These are phyloP conservation scores for Onychorhynchus coronatus DNA, from an alignment of 2,113 vertebrate species.

Conservation along the genomic window DNA sequence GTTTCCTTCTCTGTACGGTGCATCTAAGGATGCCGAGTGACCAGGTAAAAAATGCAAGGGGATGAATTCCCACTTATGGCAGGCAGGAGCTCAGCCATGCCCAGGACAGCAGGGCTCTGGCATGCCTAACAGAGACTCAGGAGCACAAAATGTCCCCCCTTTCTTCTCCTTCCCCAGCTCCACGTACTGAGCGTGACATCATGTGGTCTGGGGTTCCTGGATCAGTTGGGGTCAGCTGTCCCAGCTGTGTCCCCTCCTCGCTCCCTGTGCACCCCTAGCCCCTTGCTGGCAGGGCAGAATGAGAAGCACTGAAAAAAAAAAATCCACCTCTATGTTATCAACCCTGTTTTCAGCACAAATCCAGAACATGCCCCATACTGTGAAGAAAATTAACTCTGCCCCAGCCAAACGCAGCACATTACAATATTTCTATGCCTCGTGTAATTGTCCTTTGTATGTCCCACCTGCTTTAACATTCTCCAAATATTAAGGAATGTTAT, in stretches of 20 bases:
- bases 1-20: background rate
- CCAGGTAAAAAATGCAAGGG: background rate
- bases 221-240: background rate
- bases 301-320: background rate
- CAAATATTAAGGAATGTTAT: fast-evolving
- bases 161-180: background rate
- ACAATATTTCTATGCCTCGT: background rate
- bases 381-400: background rate
- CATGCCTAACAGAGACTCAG: background rate
- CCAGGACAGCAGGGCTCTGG: background rate
- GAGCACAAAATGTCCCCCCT: background rate
- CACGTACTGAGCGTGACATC: background rate
- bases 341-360: background rate
- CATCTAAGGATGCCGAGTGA: background rate
- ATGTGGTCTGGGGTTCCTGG: background rate
- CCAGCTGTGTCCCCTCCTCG: background rate
- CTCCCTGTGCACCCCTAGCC: background rate
- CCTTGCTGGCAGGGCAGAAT: fast-evolving
- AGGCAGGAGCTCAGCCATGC: background rate
- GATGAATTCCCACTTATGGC: background rate
- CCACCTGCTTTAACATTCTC: background rate
- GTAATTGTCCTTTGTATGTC: background rate
- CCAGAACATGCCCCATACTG: background rate
- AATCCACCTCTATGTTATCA: background rate
- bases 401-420: background rate